Evolutionary conservation across 2,888 invertebrate genomes (phyloP).

Genomic region (Ptychoptera albimana): DNA sequence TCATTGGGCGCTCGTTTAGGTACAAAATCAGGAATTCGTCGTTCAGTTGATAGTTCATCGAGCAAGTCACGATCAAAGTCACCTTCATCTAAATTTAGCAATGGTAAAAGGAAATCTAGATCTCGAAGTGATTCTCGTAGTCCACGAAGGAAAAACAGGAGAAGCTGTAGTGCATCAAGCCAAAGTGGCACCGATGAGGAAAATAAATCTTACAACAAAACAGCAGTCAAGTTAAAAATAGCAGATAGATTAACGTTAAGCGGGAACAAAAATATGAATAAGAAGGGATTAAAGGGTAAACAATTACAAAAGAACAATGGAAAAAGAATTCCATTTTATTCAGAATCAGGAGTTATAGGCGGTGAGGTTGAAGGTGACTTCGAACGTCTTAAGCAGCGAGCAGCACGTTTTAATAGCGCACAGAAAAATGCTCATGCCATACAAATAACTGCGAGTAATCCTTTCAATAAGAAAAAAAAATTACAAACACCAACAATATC

Average conservation of each 20-base stretch:
- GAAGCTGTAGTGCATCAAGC: slow-evolving; percentile 30
- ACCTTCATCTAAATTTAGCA: slow-evolving; percentile 14
- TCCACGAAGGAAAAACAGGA: slow-evolving; percentile 35
- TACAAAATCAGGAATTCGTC: slow-evolving; percentile 28
- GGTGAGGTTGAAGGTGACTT: slow-evolving; percentile 56
- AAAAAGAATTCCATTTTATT: slow-evolving; percentile 41
- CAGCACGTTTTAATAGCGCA: slow-evolving; percentile 62
- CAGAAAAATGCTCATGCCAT: slow-evolving; percentile 3
- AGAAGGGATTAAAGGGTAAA: slow-evolving; percentile 28
- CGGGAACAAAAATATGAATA: slow-evolving; percentile 18
- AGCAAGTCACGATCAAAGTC: slow-evolving; percentile 22
- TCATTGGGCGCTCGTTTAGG: slow-evolving; percentile 42
- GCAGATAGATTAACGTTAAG: slow-evolving; percentile 34
- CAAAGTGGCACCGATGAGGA: slow-evolving; percentile 16
- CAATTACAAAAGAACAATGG: slow-evolving; percentile 20
- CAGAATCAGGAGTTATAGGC: slow-evolving; percentile 44
- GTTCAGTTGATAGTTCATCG: slow-evolving; percentile 25
- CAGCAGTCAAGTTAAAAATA: slow-evolving; percentile 25
- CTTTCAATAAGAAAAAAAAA: slow-evolving; percentile 4
- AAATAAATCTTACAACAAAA: slow-evolving; percentile 16
- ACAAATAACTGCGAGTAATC: slow-evolving; percentile 1
- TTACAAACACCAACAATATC: slow-evolving; percentile 1
- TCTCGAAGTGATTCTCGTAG: slow-evolving; percentile 21
- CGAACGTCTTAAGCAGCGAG: slow-evolving; percentile 71
- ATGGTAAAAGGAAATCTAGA: slow-evolving; percentile 20